Base-by-base conservation (phyloP, 2,888 invertebrate genomes). In the Epinotia brunnichana region DNA sequence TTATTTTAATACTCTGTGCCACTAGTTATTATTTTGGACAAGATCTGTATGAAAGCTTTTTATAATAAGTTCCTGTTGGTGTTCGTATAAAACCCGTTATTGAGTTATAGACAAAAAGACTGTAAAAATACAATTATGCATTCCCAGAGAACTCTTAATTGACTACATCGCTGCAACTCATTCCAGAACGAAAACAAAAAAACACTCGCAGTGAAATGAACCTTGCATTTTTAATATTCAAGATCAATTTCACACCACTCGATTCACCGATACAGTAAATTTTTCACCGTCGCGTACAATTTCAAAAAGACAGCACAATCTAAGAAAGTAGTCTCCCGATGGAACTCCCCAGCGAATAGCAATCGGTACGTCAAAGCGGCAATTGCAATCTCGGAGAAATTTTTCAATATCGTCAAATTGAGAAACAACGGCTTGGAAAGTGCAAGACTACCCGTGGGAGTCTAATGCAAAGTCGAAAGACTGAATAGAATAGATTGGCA, bases 331-430 rank as follows among this genome's bases (percentile, higher is more conserved):
- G 82, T 80, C 78, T 78, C 77, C 78, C 78, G 76, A 76, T 75
- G 69, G 72, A 62, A 75, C 76, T 85, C 83, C 82, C 84, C 10
- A 11, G 81, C 69, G 82, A 76, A 72, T 77, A 73, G 59, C 78
- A 78, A 77, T 79, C 76, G 81, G 78, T 77, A 78, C 81, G 81
- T 82, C 80, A 81, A 81, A 81, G 82, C 78, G 76, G 76, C 82
- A 77, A 81, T 82, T 82, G 83, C 82, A 82, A 83, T 83, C 77
- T 81, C 78, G 73, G 77, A 79, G 80, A 81, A 82, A 84, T 82
- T 83, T 85, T 85, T 82, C 85, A 84, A 85, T 87, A 83, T 79
- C 77, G 76, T 78, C 76, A 81, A 77, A 80, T 81, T 78, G 78
- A 75, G 77, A 79, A 80, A 79, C 77, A 78, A 78, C 76, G 69